Base-by-base conservation (phyloP, 2,888 invertebrate species). In the Neoitamus cyanurus region DNA sequence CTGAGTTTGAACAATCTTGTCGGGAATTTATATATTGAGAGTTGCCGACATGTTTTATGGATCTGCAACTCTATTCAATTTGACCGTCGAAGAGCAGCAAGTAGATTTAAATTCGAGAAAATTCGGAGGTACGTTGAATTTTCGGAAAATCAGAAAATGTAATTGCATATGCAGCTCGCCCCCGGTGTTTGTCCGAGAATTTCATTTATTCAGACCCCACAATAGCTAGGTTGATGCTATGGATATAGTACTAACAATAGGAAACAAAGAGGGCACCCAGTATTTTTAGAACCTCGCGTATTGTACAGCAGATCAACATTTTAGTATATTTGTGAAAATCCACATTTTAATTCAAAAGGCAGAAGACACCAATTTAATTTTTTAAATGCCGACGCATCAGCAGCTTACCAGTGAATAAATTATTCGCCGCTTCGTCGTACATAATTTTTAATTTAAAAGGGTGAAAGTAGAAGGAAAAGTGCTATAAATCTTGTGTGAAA, bases 11-110 rank as follows among this genome's bases (percentile, higher is more conserved):
- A 37, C 37, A 36, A 82, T 37, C 37, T 82, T 82, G 48, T n/a
- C 13, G 68, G 69, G 69, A 82, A 82, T 82, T 68, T 82, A 82
- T 82, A 34, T 69, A 82, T 82, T 68, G 82, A 34, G 31, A 30
- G 28, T 36, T 82, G 69, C 37, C 48, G 82, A 82, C 82, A 46
- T 82, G 30, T 36, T 82, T 82, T 82, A 82, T 69, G 68, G 82
- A 82, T 20, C 36, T 82, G 82, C 37, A 69, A 9, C 69, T 69
- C 69, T 20, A 82, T 36, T 82, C 36, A 31, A 58, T 28, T 5
- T 9, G 28, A 37, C 58, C 25, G 9, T 58, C 9, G 58, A 25
- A 58, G 20, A 58, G 42, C 25, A 20, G 58, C 25, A 58, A 58
- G 1, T 6, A 7, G 7, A 25, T 58, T 25, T 58, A 7, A 15